Conservation (phyloP, 2,797 vertebrate genomes). For the Yasuhikotakia modesta region DNA sequence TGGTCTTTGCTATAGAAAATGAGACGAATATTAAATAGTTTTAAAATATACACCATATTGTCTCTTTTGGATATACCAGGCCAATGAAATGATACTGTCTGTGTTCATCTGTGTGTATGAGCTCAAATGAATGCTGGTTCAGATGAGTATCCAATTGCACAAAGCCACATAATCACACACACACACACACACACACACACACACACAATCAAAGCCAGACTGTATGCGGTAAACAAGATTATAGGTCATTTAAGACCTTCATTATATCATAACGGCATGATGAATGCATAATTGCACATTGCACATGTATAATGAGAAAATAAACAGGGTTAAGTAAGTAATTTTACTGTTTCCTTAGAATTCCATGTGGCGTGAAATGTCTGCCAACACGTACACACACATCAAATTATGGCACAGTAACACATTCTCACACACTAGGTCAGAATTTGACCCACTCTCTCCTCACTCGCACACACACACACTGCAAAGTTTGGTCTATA, state of each 20-base stretch:
- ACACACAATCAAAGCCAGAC: background rate
- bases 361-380: conserved; percentile 46
- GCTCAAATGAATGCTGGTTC: background rate
- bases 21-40: conserved; percentile 27
- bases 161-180: conserved; percentile 6
- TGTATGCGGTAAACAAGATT: conserved; percentile 20
- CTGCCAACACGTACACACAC: conserved; percentile 26
- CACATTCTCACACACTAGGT: conserved; percentile 45
- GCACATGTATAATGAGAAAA: background rate
- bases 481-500: background rate
- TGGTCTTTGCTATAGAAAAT: conserved; percentile 8
- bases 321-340: conserved; percentile 23
- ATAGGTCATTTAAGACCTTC: too few species aligned
- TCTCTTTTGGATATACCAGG: background rate
- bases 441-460: conserved; percentile 37
- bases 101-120: background rate
- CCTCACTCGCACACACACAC: background rate
- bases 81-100: conserved; percentile 5
- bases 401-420: conserved; percentile 40
- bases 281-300: conserved; percentile 26
- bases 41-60: conserved; percentile 29
- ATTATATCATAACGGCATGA: conserved; percentile 22
- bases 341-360: conserved; percentile 48
- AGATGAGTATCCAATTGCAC: conserved; percentile 14
- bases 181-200: background rate